Base-by-base conservation (phyloP, 1,140 invertebrate species). In the Drosophila yakuba region DNA sequence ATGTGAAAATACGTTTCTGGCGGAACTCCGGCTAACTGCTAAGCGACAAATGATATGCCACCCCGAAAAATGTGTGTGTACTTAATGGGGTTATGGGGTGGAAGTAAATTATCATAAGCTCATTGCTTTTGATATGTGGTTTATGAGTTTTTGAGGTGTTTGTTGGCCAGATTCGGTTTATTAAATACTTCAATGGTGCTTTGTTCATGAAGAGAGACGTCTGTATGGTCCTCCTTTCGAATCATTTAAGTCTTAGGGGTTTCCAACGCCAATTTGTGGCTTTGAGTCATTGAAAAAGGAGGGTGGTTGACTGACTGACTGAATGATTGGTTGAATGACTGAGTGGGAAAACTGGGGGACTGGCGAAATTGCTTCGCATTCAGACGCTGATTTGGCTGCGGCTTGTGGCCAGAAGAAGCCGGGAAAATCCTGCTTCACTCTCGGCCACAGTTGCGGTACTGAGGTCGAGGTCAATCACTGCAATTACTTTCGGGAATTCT, bases 401-500 rank as follows among this genome's bases (percentile, higher is more conserved):
- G 82, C 80, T 74, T 80, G 54, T n/a, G 47, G 44, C 44, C 41
- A 36, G 17, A 11, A 38, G 35, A 58, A 39, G 28, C 23, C 15
- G 66, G 10, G 54, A 60, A 47, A 36, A 43, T 41, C 20, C 10
- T 39, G 38, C 39, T 20, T 10, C 44, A 38, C 56, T 44, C 47
- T 41, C 39, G 56, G 58, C 82, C 82, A 43, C 82, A 88, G 41
- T 25, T 85, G 78, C 61, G 82, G 82, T 80, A 48, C 43, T 78
- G 78, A 75, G 82, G 83, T 85, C 82, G 78, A 75, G 82, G 83
- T 85, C 82, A 88, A 85, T 88, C 82, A 61, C 55, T 61, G 79
- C 82, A 85, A 85, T 85, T 85, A 86, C 78, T 82, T 72, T 73
- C 36, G 45, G 48, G 72, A 43, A 74, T 74, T 74, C 72, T 43